These are phyloP conservation scores for Sorex fumeus DNA, from an alignment of 2,113 vertebrate genomes.

Conservation along the genomic window DNA sequence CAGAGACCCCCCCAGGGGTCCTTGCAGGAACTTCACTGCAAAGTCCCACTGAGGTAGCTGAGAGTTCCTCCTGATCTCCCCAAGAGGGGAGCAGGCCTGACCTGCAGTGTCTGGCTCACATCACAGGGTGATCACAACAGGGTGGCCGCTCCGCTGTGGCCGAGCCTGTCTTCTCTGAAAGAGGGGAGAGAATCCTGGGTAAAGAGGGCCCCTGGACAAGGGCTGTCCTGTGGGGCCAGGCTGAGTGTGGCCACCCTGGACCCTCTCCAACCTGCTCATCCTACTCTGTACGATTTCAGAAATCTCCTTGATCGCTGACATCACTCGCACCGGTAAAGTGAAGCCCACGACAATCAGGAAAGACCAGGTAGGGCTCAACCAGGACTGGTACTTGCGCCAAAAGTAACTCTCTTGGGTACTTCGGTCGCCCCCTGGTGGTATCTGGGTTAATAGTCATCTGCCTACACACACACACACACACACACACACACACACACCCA, in stretches of 20 bases:
- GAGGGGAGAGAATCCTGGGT: background rate
- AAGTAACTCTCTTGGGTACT: fast-evolving
- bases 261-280: background rate
- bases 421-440: slow-evolving; percentile 15
- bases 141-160: background rate
- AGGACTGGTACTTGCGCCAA: fast-evolving
- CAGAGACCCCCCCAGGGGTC: background rate
- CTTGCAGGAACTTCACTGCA: background rate
- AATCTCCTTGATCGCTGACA: slow-evolving; percentile 86
- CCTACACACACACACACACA: fast-evolving
- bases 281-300: slow-evolving; percentile 81
- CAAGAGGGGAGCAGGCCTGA: no score
- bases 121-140: background rate
- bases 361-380: slow-evolving; percentile 56
- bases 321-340: slow-evolving; percentile 80
- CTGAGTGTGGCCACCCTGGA: background rate
- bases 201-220: background rate
- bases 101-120: background rate
- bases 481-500: no score
- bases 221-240: background rate
- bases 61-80: background rate
- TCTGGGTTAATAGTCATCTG: fast-evolving
- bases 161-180: background rate
- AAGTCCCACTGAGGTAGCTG: background rate
- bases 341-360: background rate